Evolutionary conservation across 2,797 vertebrate genomes (phyloP).

Genomic region (Cynodonichthys magdalenae): DNA sequence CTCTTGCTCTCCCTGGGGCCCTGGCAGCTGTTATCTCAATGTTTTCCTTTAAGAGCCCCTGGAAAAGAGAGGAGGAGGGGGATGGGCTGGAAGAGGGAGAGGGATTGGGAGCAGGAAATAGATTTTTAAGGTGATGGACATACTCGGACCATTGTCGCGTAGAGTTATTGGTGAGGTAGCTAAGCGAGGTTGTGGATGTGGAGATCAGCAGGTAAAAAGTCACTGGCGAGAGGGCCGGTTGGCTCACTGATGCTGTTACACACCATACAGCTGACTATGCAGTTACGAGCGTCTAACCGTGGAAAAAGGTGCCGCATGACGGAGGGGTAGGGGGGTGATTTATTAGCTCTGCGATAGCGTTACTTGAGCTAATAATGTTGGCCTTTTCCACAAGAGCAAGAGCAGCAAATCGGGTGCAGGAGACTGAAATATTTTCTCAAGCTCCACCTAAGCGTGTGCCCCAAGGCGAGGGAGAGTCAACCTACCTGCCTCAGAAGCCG

Average conservation of each 20-base stretch:
- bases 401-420: constrained; percentile 35
- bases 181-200: constrained; percentile 19
- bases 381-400: constrained; percentile 11
- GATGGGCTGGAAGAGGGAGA: constrained; percentile 52
- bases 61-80: constrained; percentile 64
- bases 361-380: constrained; percentile 28
- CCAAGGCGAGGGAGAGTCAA: constrained; percentile 76
- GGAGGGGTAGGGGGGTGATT: constrained; percentile 14
- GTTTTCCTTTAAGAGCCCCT: constrained; percentile 82
- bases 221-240: constrained; percentile 42
- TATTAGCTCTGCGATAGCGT: constrained; percentile 17
- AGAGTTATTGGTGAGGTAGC: constrained; percentile 25
- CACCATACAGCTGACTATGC: constrained; percentile 66
- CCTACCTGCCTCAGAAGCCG: constrained; percentile 69
- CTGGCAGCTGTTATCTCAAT: constrained; percentile 85
- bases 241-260: constrained; percentile 56
- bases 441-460: constrained; percentile 79
- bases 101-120: constrained; percentile 63
- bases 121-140: constrained; percentile 65
- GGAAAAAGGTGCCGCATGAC: constrained; percentile 21
- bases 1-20: constrained; percentile 76
- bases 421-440: constrained; percentile 76
- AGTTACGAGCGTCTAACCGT: constrained; percentile 37
- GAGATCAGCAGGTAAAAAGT: constrained; percentile 8
- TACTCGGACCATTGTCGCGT: constrained; percentile 42